phyloP scores from a whole-genome alignment of 2,888 invertebrate genomes.

The Falcaria lacertinaria region DNA sequence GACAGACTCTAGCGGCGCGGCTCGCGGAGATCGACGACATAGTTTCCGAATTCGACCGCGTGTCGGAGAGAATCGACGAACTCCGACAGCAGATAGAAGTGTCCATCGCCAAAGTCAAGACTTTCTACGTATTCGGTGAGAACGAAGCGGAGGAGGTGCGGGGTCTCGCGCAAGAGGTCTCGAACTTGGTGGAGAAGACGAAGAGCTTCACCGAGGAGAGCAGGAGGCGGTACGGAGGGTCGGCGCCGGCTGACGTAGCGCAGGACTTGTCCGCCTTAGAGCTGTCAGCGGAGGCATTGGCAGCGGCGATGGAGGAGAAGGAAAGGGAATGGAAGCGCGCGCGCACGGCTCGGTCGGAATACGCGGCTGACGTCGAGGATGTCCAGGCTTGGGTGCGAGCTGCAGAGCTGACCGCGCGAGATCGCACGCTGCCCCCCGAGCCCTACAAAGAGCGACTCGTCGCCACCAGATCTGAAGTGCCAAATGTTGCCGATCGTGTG shows the following conservation, averaged over 20 bases:
- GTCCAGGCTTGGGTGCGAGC: conserved; percentile 91
- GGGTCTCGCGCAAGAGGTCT: conserved; percentile 78
- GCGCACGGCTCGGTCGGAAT: conserved; percentile 89
- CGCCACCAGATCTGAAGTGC: conserved; percentile 87
- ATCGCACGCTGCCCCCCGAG: conserved; percentile 88
- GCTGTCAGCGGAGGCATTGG: conserved; percentile 87
- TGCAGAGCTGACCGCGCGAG: conserved; percentile 90
- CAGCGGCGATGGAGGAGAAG: conserved; percentile 91
- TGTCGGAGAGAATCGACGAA: conserved; percentile 84
- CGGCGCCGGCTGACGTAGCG: conserved; percentile 87
- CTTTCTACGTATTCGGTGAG: conserved; percentile 88
- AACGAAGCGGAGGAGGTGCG: conserved; percentile 83
- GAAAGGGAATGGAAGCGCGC: conserved; percentile 93
- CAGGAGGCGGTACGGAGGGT: conserved; percentile 81
- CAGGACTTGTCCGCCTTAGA: conserved; percentile 91
- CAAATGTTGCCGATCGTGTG: conserved; percentile 85
- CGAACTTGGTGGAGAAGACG: conserved; percentile 77
- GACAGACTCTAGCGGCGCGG: conserved; percentile 87
- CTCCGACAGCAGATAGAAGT: conserved; percentile 84
- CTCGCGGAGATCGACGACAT: conserved; percentile 86
- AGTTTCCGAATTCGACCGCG: conserved; percentile 86
- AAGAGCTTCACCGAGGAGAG: conserved; percentile 80
- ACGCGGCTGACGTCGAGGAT: conserved; percentile 87
- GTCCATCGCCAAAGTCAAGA: conserved; percentile 82
- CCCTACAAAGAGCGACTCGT: conserved; percentile 88